phyloP scores from a whole-genome alignment of 2,797 vertebrate genomes.

The Alca torda region DNA sequence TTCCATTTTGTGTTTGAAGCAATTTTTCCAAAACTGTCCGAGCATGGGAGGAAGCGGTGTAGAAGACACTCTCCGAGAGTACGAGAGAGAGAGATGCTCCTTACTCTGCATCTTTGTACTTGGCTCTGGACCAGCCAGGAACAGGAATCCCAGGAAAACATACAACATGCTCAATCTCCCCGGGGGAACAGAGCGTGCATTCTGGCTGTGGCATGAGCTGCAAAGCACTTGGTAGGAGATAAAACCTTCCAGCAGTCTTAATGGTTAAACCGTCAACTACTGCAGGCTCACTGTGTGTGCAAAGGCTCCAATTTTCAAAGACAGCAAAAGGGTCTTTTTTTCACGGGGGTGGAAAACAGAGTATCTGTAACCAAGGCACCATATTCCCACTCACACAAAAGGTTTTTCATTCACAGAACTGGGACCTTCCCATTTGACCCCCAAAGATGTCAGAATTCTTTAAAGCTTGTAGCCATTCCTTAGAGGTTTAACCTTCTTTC shows the following conservation, averaged over 20 bases:
- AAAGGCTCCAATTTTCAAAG: neutral
- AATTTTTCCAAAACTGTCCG: neutral
- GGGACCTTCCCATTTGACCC: neutral
- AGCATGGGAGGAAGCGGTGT: neutral
- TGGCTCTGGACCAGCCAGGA: neutral
- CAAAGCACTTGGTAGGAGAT: neutral
- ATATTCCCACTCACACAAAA: neutral
- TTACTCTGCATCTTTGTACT: neutral
- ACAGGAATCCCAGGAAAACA: conserved; percentile 12
- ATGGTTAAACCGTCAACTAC: neutral
- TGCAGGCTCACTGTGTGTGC: neutral
- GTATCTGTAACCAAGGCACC: neutral
- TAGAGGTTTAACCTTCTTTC: neutral
- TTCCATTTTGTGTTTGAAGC: neutral
- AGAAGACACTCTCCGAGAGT: neutral
- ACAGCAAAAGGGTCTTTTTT: neutral
- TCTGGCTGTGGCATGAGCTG: neutral
- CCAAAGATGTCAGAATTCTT: neutral
- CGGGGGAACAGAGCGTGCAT: neutral
- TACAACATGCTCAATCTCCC: neutral
- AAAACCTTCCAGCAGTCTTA: neutral
- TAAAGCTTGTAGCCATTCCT: neutral
- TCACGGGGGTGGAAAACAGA: neutral
- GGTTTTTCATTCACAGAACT: neutral
- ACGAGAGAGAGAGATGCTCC: neutral